Evolutionary conservation across 2,888 invertebrate species (phyloP).

Genomic region (Nezara viridula): DNA sequence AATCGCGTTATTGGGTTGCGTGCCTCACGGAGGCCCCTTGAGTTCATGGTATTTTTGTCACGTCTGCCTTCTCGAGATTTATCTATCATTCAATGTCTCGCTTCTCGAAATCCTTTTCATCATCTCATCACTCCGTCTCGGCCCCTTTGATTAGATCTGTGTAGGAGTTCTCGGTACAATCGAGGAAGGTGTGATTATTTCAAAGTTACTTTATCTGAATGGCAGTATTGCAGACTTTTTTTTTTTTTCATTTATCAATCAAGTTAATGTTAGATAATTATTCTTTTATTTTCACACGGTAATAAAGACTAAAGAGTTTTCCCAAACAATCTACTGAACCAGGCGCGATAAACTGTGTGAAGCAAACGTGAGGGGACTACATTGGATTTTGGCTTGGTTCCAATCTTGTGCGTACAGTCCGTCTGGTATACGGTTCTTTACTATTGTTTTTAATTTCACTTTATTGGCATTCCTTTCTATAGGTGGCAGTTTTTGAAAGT

Average conservation of each 20-base stretch:
- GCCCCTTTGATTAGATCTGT: background rate
- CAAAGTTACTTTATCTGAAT: background rate
- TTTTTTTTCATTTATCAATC: too few species aligned
- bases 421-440: background rate
- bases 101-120: slow-evolving; percentile 26
- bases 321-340: too few species aligned
- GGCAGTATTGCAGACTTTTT: background rate
- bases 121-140: background rate
- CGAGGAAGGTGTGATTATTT: background rate
- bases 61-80: slow-evolving; percentile 15
- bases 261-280: too few species aligned
- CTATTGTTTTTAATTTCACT: background rate
- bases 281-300: too few species aligned
- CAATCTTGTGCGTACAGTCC: background rate
- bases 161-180: background rate
- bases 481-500: too few species aligned
- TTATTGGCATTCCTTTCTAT: background rate
- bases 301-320: too few species aligned
- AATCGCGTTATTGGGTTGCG: slow-evolving; percentile 43
- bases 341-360: background rate
- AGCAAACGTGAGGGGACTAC: background rate
- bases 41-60: slow-evolving; percentile 19
- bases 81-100: slow-evolving; percentile 34
- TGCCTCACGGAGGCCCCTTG: slow-evolving; percentile 19
- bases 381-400: background rate